Base-by-base conservation (phyloP, 2,888 invertebrate species). In the Embidobia sp. region DNA sequence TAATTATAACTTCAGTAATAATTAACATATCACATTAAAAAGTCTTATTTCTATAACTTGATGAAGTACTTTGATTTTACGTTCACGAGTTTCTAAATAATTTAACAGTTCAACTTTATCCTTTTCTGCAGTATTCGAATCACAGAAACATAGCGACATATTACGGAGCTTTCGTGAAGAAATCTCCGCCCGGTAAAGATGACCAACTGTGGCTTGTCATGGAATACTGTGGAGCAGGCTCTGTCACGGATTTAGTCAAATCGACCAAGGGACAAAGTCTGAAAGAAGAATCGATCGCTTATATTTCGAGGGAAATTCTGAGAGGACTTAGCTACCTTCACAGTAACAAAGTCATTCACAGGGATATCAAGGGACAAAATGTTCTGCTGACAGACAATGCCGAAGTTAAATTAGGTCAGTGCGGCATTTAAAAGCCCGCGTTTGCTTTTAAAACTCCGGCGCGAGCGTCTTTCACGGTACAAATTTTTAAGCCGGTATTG, bases 211-310 rank as follows among this genome's bases (percentile, higher is more conserved):
- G 99, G 99, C 92, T 99, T 90, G 99, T 99, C 74, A 99, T 99
- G 99, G 99, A 99, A 91, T 99, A 99, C 90, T 99, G 99, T 92
- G 99, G 99, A 84, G 99, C 98, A 90, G 94, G 97, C 76, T 98
- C 98, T 64, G 98, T 99, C 72, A 99, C 99, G 80, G 99, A 99
- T 92, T 93, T 99, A 89, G 99, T 99, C 59, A 99, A 99, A 92
- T 98, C 98, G 79, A 99, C 98, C 79, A 99, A 99, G 91, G 98
- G 98, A 57, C 98, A 97, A 90, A 96, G 96, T 80, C 92, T 99
- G 83, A 99, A 98, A 91, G 99, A 99, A 91, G 99, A 99, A 91
- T 99, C 99, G 99, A 99, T 99, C 89, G 98, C 99, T 66, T 99
- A 99, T 90, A 98, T 99, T 84, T 98, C 98, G 90, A 93, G 99